Conservation (phyloP, 2,888 invertebrate species). For the Argyra leucocephala region DNA sequence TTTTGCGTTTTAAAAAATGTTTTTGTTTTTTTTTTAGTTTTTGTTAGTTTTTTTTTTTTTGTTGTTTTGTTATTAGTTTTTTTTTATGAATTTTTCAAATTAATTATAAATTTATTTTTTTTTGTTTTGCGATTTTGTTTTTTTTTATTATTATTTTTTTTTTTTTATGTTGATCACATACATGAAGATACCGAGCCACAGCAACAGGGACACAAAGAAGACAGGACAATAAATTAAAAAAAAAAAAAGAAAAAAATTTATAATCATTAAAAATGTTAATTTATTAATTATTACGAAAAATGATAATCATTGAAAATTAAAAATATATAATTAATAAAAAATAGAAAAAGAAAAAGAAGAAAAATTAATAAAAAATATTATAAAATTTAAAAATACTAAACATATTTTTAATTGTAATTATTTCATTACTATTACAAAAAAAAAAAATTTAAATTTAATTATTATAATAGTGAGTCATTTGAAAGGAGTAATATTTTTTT, state of each 20-base stretch:
- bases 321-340: slow-evolving; percentile 26
- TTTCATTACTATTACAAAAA: no score
- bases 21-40: slow-evolving; percentile 17
- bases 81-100: slow-evolving; percentile 23
- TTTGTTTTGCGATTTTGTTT: slow-evolving; percentile 17
- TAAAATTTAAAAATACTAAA: not conserved
- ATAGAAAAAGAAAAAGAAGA: slow-evolving; percentile 27
- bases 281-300: slow-evolving; percentile 15
- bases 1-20: slow-evolving; percentile 8
- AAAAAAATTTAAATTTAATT: no score
- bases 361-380: slow-evolving; percentile 19
- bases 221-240: slow-evolving; percentile 44
- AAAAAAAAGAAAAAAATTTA: slow-evolving; percentile 29
- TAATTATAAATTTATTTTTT: slow-evolving; percentile 24
- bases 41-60: slow-evolving; percentile 19
- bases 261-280: slow-evolving; percentile 6
- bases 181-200: slow-evolving; percentile 44
- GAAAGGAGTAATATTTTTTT: no score
- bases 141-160: slow-evolving; percentile 24
- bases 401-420: no score
- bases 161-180: slow-evolving; percentile 34
- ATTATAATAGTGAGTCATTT: no score
- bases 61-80: no score
- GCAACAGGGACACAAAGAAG: slow-evolving; percentile 45
- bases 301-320: slow-evolving; percentile 28